These are phyloP conservation scores for Lithophane ornitopus DNA, from an alignment of 2,888 invertebrate genomes.

Conservation along the genomic window DNA sequence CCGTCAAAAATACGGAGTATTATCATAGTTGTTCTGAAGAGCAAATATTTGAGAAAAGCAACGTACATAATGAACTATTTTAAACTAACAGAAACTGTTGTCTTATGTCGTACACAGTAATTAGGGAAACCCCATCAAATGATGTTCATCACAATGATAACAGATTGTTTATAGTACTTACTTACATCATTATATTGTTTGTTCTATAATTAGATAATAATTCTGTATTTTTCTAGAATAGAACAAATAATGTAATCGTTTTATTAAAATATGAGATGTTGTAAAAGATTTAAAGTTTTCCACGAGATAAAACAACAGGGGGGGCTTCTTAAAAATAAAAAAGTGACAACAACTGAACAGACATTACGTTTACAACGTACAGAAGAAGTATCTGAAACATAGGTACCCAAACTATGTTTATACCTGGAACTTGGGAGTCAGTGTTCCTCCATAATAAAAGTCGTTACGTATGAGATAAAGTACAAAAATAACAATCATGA, in stretches of 20 bases:
- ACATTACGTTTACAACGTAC: too few species aligned
- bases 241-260: slow-evolving; percentile 24
- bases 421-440: too few species aligned
- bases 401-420: too few species aligned
- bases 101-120: slow-evolving; percentile 10
- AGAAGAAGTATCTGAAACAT: too few species aligned
- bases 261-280: background rate
- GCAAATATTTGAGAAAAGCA: slow-evolving; percentile 38
- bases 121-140: slow-evolving; percentile 66
- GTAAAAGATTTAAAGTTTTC: background rate
- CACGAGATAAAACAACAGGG: background rate
- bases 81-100: slow-evolving; percentile 18
- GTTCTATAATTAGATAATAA: slow-evolving; percentile 31
- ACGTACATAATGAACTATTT: slow-evolving; percentile 17
- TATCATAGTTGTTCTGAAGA: slow-evolving; percentile 13
- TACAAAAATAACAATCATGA: too few species aligned
- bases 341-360: too few species aligned
- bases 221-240: slow-evolving; percentile 38
- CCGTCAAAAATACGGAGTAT: background rate
- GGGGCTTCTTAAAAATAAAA: too few species aligned
- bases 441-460: too few species aligned
- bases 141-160: slow-evolving; percentile 45
- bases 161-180: slow-evolving; percentile 28
- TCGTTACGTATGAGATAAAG: too few species aligned
- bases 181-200: slow-evolving; percentile 18